Evolutionary conservation across 2,888 invertebrate species (phyloP).

Genomic region (Pyrrhosoma nymphula): DNA sequence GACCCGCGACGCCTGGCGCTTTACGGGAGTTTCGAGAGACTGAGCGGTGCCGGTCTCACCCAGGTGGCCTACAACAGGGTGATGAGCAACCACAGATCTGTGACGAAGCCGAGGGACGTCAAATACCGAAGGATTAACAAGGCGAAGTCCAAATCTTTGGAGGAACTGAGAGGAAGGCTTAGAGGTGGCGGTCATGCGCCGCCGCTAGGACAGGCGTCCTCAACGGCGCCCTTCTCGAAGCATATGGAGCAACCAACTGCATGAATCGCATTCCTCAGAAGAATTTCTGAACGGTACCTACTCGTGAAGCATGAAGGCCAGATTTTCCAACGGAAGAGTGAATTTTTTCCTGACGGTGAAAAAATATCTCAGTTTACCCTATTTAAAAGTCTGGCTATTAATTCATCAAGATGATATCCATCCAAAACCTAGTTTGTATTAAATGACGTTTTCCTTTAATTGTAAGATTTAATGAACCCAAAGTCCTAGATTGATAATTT

Average conservation of each 20-base stretch:
- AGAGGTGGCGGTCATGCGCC: slow-evolving; percentile 77
- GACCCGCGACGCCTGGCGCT: slow-evolving; percentile 75
- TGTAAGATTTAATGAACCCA: not conserved
- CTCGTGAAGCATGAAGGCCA: not conserved
- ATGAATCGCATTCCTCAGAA: not conserved
- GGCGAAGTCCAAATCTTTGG: slow-evolving; percentile 93
- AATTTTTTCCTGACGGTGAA: not conserved
- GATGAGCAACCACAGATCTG: slow-evolving; percentile 94
- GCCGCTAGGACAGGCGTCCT: slow-evolving; percentile 33
- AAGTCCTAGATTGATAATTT: not conserved
- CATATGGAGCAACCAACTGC: slow-evolving; percentile 50
- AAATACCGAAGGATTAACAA: slow-evolving; percentile 95
- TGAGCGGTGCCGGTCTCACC: slow-evolving; percentile 73
- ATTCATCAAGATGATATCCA: not conserved
- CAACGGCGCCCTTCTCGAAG: slow-evolving; percentile 45
- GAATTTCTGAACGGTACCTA: not conserved
- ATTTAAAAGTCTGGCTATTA: not conserved
- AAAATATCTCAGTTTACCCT: not conserved
- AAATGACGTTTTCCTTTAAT: not conserved
- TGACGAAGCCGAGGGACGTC: slow-evolving; percentile 94
- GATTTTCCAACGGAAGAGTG: not conserved
- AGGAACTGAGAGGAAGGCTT: slow-evolving; percentile 89
- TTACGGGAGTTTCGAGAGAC: slow-evolving; percentile 78
- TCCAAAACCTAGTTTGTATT: not conserved
- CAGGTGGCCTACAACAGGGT: slow-evolving; percentile 87